These are phyloP conservation scores for Meloidogyne floridensis DNA, from an alignment of 1,140 invertebrate species.

Conservation along the genomic window DNA sequence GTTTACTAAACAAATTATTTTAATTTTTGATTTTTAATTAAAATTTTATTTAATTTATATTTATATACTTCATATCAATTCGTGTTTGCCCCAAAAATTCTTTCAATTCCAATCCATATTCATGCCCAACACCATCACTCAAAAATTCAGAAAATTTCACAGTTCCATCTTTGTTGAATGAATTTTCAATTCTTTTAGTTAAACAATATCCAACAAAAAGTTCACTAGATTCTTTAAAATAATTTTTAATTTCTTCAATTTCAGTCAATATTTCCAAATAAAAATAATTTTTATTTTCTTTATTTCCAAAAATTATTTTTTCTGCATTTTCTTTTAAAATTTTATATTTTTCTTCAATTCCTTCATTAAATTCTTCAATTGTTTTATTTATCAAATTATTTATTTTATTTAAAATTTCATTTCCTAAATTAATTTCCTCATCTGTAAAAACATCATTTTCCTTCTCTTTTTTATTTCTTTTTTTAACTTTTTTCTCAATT, in stretches of 20 bases:
- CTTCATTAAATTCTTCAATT: not conserved
- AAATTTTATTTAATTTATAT: not conserved
- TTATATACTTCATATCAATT: not conserved
- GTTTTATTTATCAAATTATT: not conserved
- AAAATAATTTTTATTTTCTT: conserved; percentile 8
- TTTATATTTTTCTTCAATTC: not conserved
- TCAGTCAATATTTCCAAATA: not conserved
- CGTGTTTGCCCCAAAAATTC: not conserved
- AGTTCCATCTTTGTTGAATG: not conserved
- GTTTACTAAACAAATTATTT: too few relatives aligned
- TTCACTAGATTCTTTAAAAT: not conserved
- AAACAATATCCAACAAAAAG: conserved; percentile 1
- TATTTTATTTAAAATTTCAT: not conserved
- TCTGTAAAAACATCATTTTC: not conserved
- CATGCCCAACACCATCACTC: not conserved
- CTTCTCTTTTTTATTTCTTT: not conserved
- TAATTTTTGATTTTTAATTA: too few relatives aligned
- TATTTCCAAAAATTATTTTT: not conserved
- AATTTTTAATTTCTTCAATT: not conserved
- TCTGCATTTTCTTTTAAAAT: not conserved
- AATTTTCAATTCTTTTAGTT: conserved; percentile 4
- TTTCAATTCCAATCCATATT: conserved; percentile 7
- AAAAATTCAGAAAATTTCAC: conserved; percentile 6
- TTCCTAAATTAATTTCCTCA: not conserved
- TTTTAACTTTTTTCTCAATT: not conserved